Evolutionary conservation across 2,113 vertebrate species (phyloP).

Genomic region (Oreochromis niloticus): DNA sequence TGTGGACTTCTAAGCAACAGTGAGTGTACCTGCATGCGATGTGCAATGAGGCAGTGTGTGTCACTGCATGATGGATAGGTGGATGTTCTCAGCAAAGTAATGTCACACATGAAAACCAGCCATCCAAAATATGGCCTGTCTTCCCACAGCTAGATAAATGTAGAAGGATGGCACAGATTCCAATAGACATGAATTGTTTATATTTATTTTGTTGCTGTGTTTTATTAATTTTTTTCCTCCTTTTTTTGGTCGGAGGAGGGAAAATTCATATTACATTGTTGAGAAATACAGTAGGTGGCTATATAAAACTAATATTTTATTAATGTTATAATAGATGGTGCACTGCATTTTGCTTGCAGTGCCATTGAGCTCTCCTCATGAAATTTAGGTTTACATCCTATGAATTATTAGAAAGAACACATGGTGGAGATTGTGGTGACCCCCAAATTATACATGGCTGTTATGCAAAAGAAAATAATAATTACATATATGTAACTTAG

Average conservation of each 20-base stretch:
- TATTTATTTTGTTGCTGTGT: not conserved
- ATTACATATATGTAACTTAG: not conserved
- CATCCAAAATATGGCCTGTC: slow-evolving; percentile 51
- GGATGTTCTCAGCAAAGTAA: slow-evolving; percentile 58
- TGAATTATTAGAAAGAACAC: not conserved
- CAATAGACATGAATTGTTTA: not conserved
- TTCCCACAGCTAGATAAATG: slow-evolving; percentile 44
- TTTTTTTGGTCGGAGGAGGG: not conserved
- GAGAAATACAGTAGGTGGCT: not conserved
- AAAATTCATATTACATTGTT: not conserved
- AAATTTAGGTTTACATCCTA: not conserved
- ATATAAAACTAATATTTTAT: not conserved
- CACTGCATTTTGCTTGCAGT: not conserved
- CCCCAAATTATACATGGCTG: not conserved
- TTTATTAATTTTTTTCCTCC: not conserved
- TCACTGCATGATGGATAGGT: slow-evolving; percentile 65
- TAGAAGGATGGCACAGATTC: slow-evolving; percentile 3
- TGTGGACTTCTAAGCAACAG: slow-evolving; percentile 60
- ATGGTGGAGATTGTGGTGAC: not conserved
- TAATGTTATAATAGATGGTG: not conserved
- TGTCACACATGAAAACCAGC: slow-evolving; percentile 61
- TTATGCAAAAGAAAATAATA: not conserved
- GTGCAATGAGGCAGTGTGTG: slow-evolving; percentile 64
- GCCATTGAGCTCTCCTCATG: not conserved
- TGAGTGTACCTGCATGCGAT: slow-evolving; percentile 55